Evolutionary conservation across 2,113 vertebrate species (phyloP).

Genomic region (Zosterops japonicus): DNA sequence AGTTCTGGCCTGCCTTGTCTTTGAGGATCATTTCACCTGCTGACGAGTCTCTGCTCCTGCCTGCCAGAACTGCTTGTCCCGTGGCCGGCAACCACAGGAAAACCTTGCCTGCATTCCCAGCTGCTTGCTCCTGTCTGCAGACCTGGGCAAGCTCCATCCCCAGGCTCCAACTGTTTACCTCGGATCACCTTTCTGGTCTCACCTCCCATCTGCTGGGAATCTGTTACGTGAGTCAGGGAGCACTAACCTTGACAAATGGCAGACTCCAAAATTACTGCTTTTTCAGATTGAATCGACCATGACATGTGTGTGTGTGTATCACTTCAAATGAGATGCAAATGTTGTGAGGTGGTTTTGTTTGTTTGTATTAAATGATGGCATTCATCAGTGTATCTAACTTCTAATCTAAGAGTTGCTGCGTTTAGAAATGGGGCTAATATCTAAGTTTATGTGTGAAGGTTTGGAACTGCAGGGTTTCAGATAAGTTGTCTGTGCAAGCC

Average conservation of each 20-base stretch:
- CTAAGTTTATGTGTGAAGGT: background rate
- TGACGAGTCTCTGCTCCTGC: background rate
- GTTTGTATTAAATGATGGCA: background rate
- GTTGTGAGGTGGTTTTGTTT: background rate
- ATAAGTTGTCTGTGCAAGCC: background rate
- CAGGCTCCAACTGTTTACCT: conserved; percentile 6
- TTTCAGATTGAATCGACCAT: accelerated
- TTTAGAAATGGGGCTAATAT: background rate
- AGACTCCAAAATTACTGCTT: background rate
- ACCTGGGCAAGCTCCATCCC: background rate
- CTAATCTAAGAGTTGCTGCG: background rate
- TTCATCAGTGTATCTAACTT: background rate
- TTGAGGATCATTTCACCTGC: background rate
- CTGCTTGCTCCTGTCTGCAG: conserved; percentile 46
- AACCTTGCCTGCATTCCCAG: conserved; percentile 35
- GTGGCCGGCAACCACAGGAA: background rate
- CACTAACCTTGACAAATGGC: background rate
- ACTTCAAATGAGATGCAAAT: background rate
- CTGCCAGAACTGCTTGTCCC: conserved; percentile 43
- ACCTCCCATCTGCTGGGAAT: background rate
- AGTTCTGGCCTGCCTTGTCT: conserved; percentile 20
- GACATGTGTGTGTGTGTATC: background rate
- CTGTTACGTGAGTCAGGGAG: background rate
- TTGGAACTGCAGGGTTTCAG: background rate
- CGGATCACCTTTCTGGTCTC: background rate